Base-by-base conservation (phyloP, 2,113 vertebrate species). In the Colius striatus region DNA sequence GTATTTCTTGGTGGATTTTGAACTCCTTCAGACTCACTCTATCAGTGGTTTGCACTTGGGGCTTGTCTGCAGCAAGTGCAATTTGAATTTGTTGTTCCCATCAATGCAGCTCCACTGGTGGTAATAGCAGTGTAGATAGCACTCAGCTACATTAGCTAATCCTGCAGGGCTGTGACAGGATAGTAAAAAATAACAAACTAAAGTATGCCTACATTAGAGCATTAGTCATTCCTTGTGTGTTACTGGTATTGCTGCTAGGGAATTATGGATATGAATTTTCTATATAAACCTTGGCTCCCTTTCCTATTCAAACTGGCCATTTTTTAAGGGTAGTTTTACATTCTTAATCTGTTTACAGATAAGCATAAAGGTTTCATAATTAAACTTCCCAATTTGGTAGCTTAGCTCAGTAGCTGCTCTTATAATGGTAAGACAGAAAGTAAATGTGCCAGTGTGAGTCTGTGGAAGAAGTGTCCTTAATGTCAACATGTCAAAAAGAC, bases 401-500 rank as follows among this genome's bases (percentile, higher is more conserved):
- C 12, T 74, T 45, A 74, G 77, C 45, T 89, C 57, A 17, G 67
- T 36, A 54, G 70, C 75, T 73, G 34, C 74, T 84, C 45, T 30
- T 86, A 27, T 55, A 70, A 11, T 16, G 71, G 90, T 50, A 68
- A 82, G 73, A 34, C 66, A 85, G 80, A 75, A 83, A 93, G 90
- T 38, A 80, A 70, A 73, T 0, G 9, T 82, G 78, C 65, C 96
- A 77, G 79, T 57, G 75, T 85, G 89, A 87, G 94, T 55, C 92
- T 85, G 41, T 87, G 91, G 91, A 96, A 94, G 91, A 94, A 95
- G 84, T 92, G 92, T 96, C 96, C 92, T 97, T 95, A 87, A 96
- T 94, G 95, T 94, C 95, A 95, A 71, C 74, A 51, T 87, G 92
- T 95, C 94, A 96, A 80, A 96, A 92, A 94, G 91, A 87, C 91